Evolutionary conservation across 2,797 vertebrate genomes (phyloP).

Genomic region (Glyptemys insculpta): DNA sequence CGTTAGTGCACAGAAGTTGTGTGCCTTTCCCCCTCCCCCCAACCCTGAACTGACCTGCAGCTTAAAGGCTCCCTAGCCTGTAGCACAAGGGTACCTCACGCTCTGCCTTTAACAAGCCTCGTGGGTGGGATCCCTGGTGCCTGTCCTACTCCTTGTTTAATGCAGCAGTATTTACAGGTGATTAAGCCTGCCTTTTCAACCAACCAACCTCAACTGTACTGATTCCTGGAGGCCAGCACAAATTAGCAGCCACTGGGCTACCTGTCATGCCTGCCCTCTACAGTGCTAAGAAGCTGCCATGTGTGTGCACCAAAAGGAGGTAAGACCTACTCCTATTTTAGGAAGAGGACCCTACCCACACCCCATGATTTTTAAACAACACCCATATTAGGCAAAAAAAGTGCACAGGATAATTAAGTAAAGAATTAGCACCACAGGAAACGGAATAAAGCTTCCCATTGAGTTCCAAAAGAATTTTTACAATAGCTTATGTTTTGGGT

Average conservation of each 20-base stretch:
- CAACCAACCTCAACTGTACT: not conserved
- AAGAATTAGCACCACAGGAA: not conserved
- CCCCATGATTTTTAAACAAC: not conserved
- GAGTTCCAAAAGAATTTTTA: not conserved
- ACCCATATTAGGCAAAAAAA: not conserved
- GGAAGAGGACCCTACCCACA: not conserved
- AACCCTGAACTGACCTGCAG: not conserved
- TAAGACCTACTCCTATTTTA: not conserved
- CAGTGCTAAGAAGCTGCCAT: accelerated
- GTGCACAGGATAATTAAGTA: not conserved
- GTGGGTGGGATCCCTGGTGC: not conserved
- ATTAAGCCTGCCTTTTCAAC: not conserved
- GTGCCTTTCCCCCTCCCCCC: too few species aligned
- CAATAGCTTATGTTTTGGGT: not conserved
- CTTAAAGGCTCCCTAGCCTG: accelerated
- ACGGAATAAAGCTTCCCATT: accelerated
- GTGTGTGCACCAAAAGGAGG: not conserved
- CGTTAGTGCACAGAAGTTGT: not conserved
- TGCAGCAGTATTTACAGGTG: not conserved
- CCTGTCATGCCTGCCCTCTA: accelerated
- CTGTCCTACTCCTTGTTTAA: not conserved
- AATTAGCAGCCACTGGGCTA: not conserved
- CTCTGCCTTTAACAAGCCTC: not conserved
- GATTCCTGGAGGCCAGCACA: not conserved
- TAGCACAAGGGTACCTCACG: not conserved